Evolutionary conservation across 23 tunicate genomes (phyloP), one percentile per base, ranked within the genome.

Genomic region (Phallusia fumigata): DNA sequence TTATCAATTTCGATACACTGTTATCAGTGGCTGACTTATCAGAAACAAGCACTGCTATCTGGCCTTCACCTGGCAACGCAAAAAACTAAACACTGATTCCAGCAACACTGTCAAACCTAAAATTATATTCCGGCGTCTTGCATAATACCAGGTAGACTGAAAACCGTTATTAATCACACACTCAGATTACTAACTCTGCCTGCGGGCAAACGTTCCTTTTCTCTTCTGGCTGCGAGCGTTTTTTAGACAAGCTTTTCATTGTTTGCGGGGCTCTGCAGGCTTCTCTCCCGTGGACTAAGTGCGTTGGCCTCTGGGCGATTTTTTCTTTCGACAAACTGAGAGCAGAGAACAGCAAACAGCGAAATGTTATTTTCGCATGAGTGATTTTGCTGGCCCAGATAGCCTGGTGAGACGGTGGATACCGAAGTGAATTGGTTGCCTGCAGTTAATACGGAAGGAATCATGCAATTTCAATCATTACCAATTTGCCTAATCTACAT

Each of bases 11-110:
- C 69, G 28, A 58, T 24, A 58, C 28, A 58, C 26, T 58, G 69
- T 58, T 58, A 58, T 58, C 69, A 58, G 69, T 1, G 28, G 28
- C 26, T 24, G 26, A 16, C 69, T 58, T 58, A 58, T 58, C 69
- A 58, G 69, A 58, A 58, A 58, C 69, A 58, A 58, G 69, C 69
- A 58, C 69, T 21, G 13, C 69, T 24, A 58, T 58, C 69, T 58
- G 15, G 3, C 16, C 16, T 58, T 3, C 11, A 8, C 69, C 16
- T 8, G 69, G 15, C 11, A 58, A 8, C 15, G 15, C 15, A 58
- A 58, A 21, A 22, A 58, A 58, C 26, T 58, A 58, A 58, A 22
- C 69, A 21, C 28, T 58, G 28, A 58, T 58, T 58, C 69, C 69
- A 58, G 28, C 69, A 24, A 22, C 28, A 6, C 28, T 6, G 69